A percentile compares a stretch with the other conserved stretches of the same genome.
phyloP scores from a whole-genome alignment of 2,113 vertebrate species.

The Alosa alosa region DNA sequence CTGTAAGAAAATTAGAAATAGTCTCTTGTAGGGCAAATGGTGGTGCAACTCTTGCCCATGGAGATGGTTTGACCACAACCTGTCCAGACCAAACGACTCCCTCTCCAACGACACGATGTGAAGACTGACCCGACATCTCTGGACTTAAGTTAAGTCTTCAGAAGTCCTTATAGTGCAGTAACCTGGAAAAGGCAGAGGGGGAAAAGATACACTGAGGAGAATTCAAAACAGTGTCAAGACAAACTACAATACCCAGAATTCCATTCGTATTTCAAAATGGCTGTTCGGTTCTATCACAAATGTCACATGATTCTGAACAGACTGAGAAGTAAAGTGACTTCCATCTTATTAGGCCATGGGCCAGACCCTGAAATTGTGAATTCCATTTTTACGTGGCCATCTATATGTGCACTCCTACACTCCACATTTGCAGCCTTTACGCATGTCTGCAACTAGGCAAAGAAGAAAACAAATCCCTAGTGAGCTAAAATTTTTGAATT shows the following conservation, averaged over 20 bases:
- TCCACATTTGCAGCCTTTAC: too few species aligned
- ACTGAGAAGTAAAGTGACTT: too few species aligned
- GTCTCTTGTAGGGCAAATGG: background rate
- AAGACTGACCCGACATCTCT: background rate
- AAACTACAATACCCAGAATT: too few species aligned
- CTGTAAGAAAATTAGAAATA: background rate
- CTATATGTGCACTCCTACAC: too few species aligned
- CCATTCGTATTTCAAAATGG: background rate
- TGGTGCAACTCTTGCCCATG: background rate
- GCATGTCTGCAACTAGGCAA: too few species aligned
- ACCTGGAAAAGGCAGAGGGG: constrained; percentile 43
- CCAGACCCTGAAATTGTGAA: too few species aligned
- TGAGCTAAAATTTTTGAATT: too few species aligned
- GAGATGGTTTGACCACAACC: background rate
- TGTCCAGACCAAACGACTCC: background rate
- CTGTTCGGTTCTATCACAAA: background rate
- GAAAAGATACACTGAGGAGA: background rate
- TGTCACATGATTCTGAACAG: background rate
- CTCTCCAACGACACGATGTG: background rate
- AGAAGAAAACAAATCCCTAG: too few species aligned
- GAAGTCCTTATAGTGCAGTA: constrained; percentile 70
- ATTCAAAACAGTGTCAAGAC: background rate
- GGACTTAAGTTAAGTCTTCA: constrained; percentile 36
- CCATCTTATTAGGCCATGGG: too few species aligned
- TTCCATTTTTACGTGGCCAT: too few species aligned